phyloP scores from a whole-genome alignment of 2,888 invertebrate species.

The Drosophila bunnanda region DNA sequence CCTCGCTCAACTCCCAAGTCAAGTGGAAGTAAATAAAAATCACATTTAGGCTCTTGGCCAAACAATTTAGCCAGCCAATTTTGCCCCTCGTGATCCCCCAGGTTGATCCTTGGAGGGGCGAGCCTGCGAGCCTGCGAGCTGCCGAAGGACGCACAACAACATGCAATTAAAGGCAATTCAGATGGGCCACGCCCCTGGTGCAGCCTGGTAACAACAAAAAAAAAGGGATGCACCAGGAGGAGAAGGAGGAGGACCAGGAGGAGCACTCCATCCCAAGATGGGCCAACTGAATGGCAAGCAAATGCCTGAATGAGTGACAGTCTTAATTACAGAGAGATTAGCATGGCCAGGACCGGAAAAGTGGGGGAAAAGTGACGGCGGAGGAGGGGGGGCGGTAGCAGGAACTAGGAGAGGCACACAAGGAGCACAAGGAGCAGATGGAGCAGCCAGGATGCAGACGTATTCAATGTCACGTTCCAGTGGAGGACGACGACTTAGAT shows the following conservation, averaged over 20 bases:
- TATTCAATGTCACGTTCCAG: slow-evolving; percentile 74
- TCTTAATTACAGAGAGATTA: slow-evolving; percentile 75
- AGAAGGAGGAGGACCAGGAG: not conserved
- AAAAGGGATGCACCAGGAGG: not conserved
- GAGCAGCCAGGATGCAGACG: slow-evolving; percentile 34
- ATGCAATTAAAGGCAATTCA: slow-evolving; percentile 62
- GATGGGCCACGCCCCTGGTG: slow-evolving; percentile 46
- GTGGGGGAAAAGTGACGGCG: slow-evolving; percentile 1
- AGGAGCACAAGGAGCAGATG: not conserved
- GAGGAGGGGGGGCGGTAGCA: not conserved
- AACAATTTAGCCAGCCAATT: slow-evolving; percentile 12
- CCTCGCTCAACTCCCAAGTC: slow-evolving; percentile 14
- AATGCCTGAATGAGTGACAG: slow-evolving; percentile 70
- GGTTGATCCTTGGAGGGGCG: slow-evolving; percentile 11
- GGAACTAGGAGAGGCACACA: not conserved
- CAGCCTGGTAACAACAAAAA: slow-evolving; percentile 1
- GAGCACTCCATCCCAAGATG: slow-evolving; percentile 19
- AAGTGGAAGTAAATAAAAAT: slow-evolving; percentile 28
- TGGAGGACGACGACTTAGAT: slow-evolving; percentile 45
- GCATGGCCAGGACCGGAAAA: slow-evolving; percentile 49
- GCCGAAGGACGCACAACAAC: slow-evolving; percentile 17
- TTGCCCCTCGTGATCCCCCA: not conserved
- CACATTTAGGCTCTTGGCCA: slow-evolving; percentile 19
- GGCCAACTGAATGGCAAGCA: slow-evolving; percentile 46
- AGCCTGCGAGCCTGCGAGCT: not conserved